Conservation (phyloP, 2,113 vertebrate species). For the Phocoena sinus region DNA sequence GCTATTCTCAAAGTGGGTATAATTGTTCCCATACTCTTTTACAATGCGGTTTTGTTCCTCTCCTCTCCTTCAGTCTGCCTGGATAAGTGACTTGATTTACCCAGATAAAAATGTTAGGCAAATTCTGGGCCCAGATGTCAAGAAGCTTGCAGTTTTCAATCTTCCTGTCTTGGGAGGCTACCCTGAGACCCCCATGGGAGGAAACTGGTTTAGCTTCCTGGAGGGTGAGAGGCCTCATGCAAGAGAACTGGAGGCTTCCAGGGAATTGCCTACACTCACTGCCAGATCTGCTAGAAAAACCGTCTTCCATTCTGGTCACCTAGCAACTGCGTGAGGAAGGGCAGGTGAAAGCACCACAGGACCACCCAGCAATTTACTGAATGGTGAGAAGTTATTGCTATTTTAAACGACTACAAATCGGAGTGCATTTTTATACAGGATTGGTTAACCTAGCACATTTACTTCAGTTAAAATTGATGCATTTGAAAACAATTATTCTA, state of each 20-base stretch:
- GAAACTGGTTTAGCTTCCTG: neutral
- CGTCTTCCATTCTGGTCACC: fast-evolving
- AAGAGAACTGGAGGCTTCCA: neutral
- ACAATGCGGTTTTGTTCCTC: neutral
- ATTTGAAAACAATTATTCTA: neutral
- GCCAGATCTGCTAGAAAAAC: fast-evolving
- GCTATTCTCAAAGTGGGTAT: neutral
- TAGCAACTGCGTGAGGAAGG: neutral
- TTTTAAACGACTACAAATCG: neutral
- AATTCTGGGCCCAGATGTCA: neutral
- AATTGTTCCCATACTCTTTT: neutral
- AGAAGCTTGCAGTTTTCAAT: neutral
- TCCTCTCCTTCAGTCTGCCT: neutral
- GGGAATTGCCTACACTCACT: fast-evolving
- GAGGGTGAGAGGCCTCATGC: fast-evolving
- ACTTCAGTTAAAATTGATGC: neutral
- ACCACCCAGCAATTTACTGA: neutral
- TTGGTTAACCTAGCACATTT: neutral
- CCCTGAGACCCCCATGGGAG: neutral
- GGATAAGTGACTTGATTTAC: neutral
- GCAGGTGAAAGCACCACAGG: fast-evolving
- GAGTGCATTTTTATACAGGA: neutral
- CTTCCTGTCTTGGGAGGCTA: neutral
- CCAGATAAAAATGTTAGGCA: neutral
- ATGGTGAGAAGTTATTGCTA: neutral